These are phyloP conservation scores for Falco berigora DNA, from an alignment of 2,797 vertebrate genomes.

Conservation along the genomic window DNA sequence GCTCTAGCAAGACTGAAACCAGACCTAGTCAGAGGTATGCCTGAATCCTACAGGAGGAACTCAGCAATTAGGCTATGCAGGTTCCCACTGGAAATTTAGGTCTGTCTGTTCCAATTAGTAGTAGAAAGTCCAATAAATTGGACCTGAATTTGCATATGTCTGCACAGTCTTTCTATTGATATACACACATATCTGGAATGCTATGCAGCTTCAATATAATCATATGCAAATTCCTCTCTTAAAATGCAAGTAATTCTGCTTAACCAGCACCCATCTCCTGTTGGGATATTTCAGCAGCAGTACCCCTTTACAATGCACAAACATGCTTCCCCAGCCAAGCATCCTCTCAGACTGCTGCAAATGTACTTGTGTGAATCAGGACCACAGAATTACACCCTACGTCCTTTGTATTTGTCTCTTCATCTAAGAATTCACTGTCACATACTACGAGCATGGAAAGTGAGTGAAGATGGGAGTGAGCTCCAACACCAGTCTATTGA, in stretches of 20 bases:
- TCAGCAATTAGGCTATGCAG: not conserved
- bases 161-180: not conserved
- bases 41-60: not conserved
- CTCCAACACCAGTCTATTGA: not conserved
- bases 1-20: not conserved
- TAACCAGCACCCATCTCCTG: not conserved
- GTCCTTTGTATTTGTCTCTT: not conserved
- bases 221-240: not conserved
- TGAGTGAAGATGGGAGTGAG: not conserved
- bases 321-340: not conserved
- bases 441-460: accelerated
- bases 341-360: not conserved
- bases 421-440: not conserved
- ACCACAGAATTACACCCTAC: not conserved
- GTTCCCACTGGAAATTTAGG: not conserved
- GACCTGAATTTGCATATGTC: not conserved
- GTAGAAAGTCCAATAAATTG: not conserved
- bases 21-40: not conserved
- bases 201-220: not conserved
- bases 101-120: not conserved
- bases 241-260: not conserved
- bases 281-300: not conserved
- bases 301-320: not conserved
- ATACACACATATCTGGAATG: not conserved
- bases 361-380: not conserved